A percentile compares a stretch with the other conserved stretches of the same genome.
phyloP scores from a whole-genome alignment of 2,113 vertebrate species.

The Pleuronectes platessa region DNA sequence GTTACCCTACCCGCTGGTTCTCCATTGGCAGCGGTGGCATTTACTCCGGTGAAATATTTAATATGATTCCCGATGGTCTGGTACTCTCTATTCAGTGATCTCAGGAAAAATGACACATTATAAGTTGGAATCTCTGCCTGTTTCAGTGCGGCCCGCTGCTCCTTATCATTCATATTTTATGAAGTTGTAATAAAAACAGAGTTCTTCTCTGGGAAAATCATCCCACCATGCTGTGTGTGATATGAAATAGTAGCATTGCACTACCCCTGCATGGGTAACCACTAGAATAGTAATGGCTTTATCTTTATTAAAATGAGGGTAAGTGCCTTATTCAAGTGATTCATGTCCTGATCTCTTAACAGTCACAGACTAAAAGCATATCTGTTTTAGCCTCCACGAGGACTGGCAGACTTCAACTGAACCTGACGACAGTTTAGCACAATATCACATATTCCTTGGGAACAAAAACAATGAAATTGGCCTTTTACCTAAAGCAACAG shows the following conservation, averaged over 20 bases:
- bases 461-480: background rate
- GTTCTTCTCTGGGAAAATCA: slow-evolving; percentile 33
- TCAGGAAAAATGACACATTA: slow-evolving; percentile 15
- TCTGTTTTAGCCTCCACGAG: background rate
- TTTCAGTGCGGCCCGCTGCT: slow-evolving; percentile 26
- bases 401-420: slow-evolving; percentile 5
- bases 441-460: background rate
- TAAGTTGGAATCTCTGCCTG: slow-evolving; percentile 19
- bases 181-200: slow-evolving; percentile 43
- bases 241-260: slow-evolving; percentile 37
- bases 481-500: background rate
- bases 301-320: slow-evolving; percentile 32
- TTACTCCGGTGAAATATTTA: slow-evolving; percentile 14
- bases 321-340: slow-evolving; percentile 25
- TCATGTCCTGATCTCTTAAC: slow-evolving; percentile 20
- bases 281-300: slow-evolving; percentile 42
- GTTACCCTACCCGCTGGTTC: slow-evolving; percentile 2
- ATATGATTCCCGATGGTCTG: slow-evolving; percentile 30
- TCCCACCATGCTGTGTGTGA: slow-evolving; percentile 22
- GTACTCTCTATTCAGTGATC: slow-evolving; percentile 5
- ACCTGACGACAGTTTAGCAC: slow-evolving; percentile 8
- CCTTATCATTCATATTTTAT: slow-evolving; percentile 59
- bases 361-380: slow-evolving; percentile 9
- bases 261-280: slow-evolving; percentile 10
- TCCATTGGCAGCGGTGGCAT: background rate